A percentile compares a stretch with the other conserved stretches of the same genome.
Conservation (phyloP, 1,140 invertebrate species). For the Oppia nitens region DNA sequence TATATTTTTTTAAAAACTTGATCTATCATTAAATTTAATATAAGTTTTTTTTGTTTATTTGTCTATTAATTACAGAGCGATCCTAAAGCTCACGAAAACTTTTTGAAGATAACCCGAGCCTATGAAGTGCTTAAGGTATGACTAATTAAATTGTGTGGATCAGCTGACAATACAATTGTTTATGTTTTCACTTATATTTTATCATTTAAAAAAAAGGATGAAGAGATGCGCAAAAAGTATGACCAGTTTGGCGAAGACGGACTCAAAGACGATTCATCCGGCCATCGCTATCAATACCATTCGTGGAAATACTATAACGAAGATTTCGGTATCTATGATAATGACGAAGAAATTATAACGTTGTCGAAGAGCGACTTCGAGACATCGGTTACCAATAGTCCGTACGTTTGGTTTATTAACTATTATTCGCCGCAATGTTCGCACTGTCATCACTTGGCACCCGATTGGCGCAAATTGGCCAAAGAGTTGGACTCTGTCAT, state of each 20-base stretch:
- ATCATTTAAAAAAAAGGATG: slow-evolving; percentile 40
- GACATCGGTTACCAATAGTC: slow-evolving; percentile 40
- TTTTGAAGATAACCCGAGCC: slow-evolving; percentile 55
- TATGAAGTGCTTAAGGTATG: slow-evolving; percentile 56
- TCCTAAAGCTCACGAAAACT: slow-evolving; percentile 50
- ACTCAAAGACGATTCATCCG: slow-evolving; percentile 35
- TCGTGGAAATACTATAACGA: slow-evolving; percentile 64
- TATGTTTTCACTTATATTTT: no score
- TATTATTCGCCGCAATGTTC: slow-evolving; percentile 69
- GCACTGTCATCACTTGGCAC: slow-evolving; percentile 59
- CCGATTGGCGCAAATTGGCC: slow-evolving; percentile 57
- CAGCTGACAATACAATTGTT: no score
- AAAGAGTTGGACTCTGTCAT: slow-evolving; percentile 49
- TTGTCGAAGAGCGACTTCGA: slow-evolving; percentile 53
- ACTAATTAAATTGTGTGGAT: not conserved
- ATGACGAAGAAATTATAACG: slow-evolving; percentile 62
- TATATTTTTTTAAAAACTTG: not conserved
- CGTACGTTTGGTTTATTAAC: slow-evolving; percentile 61
- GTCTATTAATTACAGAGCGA: slow-evolving; percentile 38
- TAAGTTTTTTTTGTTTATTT: not conserved
- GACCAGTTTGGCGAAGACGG: slow-evolving; percentile 58
- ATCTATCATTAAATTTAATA: slow-evolving; percentile 11
- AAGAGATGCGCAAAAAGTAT: slow-evolving; percentile 55
- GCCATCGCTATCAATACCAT: slow-evolving; percentile 42
- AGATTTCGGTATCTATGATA: slow-evolving; percentile 70